Base-by-base conservation (phyloP, 1,140 invertebrate genomes). In the Panagrolaimus sp. region DNA sequence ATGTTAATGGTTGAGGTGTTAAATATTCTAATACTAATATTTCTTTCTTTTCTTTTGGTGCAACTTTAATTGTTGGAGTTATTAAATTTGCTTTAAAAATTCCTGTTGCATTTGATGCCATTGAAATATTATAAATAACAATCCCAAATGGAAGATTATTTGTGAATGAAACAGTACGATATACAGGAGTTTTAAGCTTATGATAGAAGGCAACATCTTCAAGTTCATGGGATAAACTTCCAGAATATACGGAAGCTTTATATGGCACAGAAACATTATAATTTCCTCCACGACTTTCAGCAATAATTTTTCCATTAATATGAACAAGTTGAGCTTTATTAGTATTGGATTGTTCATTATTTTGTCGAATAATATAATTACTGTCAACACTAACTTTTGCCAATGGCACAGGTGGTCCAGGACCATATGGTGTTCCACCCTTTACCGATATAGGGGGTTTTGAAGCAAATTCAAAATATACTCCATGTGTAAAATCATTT, bases 11-110 rank as follows among this genome's bases (percentile, higher is more conserved):
- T 85, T 62, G 84, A 78, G 67, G 86, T 84, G 16, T 85, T 83
- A 79, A 86, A 85, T 78, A 90, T 85, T 69, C 85, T 85, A 79
- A 90, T 87, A 78, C 43, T 65, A 85, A 80, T 71, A 89, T 84
- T 66, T 85, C 84, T 48, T 85, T 83, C 68, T 87, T 87, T 73
- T 89, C 86, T 71, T 87, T 86, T 23, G 88, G 86, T 73, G 86
- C 85, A 63, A 91, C 47, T 16, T 38, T 23, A 20, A 77, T 48
- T 13, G 72, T 63, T 31, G 72, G 69, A 38, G 47, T 38, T n/a
- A 78, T 44, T n/a, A 78, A 27, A 16, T 16, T 46, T 13, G 69
- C 74, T 48, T 74, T 65, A 44, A 77, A 77, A 51, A 63, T 7
- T n/a, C 65, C 31, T 46, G 23, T 53, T 20, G n/a, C 74, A 62